phyloP scores from a whole-genome alignment of 1,140 invertebrate species.

The Drosophila lacertosa region DNA sequence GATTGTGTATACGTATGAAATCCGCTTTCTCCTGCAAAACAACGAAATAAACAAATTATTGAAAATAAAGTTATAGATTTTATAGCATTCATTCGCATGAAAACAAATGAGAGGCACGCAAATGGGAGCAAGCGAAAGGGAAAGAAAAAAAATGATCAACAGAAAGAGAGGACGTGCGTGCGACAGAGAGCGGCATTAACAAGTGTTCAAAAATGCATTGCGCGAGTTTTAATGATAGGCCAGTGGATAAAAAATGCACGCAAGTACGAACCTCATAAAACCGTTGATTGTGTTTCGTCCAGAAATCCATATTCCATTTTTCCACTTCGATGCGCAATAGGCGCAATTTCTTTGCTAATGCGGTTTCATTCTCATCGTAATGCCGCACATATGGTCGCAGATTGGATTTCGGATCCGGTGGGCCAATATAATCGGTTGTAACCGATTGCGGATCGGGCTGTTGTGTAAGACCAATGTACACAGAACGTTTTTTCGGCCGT shows the following conservation, averaged over 20 bases:
- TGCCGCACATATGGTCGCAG: slow-evolving; percentile 89
- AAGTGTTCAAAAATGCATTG: slow-evolving; percentile 24
- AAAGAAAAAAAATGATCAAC: no score
- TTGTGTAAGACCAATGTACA: slow-evolving; percentile 48
- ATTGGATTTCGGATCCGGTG: slow-evolving; percentile 91
- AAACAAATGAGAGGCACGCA: slow-evolving; percentile 15
- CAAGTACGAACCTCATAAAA: slow-evolving; percentile 86
- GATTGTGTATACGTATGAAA: slow-evolving; percentile 86
- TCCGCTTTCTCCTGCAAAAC: slow-evolving; percentile 87
- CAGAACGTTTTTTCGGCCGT: slow-evolving; percentile 25
- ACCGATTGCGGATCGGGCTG: slow-evolving; percentile 74
- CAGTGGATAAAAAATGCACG: slow-evolving; percentile 6
- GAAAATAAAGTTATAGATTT: neutral
- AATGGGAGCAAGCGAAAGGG: neutral
- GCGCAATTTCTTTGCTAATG: slow-evolving; percentile 87
- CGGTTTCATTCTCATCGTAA: slow-evolving; percentile 87
- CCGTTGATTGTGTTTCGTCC: slow-evolving; percentile 90
- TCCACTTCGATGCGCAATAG: slow-evolving; percentile 88
- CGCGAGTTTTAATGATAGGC: neutral
- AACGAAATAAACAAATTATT: slow-evolving; percentile 14
- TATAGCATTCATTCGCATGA: slow-evolving; percentile 3
- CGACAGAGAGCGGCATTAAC: neutral
- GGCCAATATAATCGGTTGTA: slow-evolving; percentile 87
- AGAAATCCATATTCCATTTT: slow-evolving; percentile 93
- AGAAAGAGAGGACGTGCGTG: neutral